phyloP scores from a whole-genome alignment of 2,113 vertebrate species.

The Aegithalos caudatus region DNA sequence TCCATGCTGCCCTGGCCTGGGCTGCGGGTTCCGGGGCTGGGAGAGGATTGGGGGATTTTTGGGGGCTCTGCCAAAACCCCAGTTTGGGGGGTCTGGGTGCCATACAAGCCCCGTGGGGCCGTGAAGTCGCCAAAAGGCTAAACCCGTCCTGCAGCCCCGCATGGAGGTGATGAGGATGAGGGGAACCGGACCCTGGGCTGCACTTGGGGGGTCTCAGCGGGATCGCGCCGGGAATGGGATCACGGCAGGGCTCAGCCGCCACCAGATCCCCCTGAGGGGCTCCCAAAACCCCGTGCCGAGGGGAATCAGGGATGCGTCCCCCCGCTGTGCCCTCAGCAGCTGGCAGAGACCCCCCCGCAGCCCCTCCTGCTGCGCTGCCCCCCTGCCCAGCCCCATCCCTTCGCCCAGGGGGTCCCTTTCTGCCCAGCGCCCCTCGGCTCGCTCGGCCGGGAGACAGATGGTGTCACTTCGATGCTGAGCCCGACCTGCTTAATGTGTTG shows the following conservation, averaged over 20 bases:
- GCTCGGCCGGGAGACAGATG: neutral
- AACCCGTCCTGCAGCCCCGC: neutral
- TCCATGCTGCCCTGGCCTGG: rapidly evolving
- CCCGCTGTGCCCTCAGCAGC: neutral
- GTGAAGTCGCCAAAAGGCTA: rapidly evolving
- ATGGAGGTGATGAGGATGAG: rapidly evolving
- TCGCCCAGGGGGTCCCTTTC: neutral
- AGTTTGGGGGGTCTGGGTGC: rapidly evolving
- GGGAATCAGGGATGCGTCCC: no score
- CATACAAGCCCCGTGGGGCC: rapidly evolving
- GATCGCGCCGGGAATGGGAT: neutral
- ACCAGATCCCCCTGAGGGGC: rapidly evolving
- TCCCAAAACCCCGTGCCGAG: rapidly evolving
- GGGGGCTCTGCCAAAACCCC: neutral
- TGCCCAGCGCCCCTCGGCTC: neutral
- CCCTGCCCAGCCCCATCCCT: neutral
- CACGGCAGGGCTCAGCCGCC: neutral
- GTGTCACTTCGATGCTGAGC: conserved; percentile 62
- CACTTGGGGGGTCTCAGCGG: neutral
- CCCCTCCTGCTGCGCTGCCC: neutral
- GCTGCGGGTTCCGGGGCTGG: neutral
- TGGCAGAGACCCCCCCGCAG: neutral
- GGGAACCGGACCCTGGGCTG: rapidly evolving
- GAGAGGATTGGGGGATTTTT: rapidly evolving
- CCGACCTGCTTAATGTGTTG: conserved; percentile 48